Evolutionary conservation across 1,140 invertebrate genomes (phyloP), one percentile per base, ranked within the genome.

Genomic region (Ceratina japonica): DNA sequence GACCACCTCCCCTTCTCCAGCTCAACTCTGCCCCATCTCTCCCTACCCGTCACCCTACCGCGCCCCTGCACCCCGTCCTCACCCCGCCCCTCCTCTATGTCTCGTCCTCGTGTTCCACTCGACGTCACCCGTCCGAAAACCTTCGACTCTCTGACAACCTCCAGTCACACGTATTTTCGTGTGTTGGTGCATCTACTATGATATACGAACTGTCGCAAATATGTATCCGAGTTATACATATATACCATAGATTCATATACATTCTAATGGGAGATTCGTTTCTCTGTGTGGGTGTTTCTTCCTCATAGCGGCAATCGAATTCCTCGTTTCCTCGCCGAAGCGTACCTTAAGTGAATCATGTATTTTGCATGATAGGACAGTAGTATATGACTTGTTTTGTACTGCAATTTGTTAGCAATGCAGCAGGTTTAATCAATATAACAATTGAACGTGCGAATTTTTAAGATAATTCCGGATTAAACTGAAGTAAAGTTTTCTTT

Each of bases 1-100:
- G 90, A 90, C 93, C 92, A 93, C 92, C 92, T 92, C 93, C 91
- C 89, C 89, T 87, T 88, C 86, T 84, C 90, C 90, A 86, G 89
- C 89, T 91, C 86, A 90, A 84, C 90, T 90, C 87, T 81, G 78
- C 89, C 85, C 88, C 84, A 89, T 91, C 88, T 89, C 86, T 82
- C 89, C 87, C 88, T 87, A 77, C 90, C 87, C 89, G 90, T 87
- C 88, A 80, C 88, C 82, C 85, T 83, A 90, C 90, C 87, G 89
- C 86, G 82, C 88, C 87, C 87, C 88, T 87, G 81, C 87, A 87
- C 82, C 87, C 90, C 89, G 86, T 86, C 79, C 86, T 90, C 87
- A 79, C 79, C 75, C 77, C 82, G 27, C 78, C 61, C 59, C 75
- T 69, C 58, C 74, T 82, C 80, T 82, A 86, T 89, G 85, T 84